Percentiles rank a stretch among this genome's conserved stretches.
Evolutionary conservation across 2,113 vertebrate genomes (phyloP).

Genomic region (Struthidea cinerea): DNA sequence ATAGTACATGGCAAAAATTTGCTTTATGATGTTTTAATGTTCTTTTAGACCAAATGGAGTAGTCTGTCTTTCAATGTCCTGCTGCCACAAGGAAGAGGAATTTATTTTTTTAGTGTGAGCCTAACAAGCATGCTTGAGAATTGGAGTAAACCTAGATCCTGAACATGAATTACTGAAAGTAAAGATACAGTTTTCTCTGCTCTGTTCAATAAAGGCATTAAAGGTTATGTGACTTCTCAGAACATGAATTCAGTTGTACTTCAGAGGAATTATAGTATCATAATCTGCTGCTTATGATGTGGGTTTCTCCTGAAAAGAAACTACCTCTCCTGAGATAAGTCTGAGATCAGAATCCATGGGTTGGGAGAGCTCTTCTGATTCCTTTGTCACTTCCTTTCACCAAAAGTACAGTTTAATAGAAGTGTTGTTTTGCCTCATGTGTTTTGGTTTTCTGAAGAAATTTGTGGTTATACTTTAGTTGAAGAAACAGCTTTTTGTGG

Average conservation of each 20-base stretch:
- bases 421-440: background rate
- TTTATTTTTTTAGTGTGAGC: background rate
- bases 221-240: background rate
- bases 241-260: background rate
- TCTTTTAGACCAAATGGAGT: background rate
- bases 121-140: background rate
- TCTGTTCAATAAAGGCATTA: background rate
- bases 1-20: background rate
- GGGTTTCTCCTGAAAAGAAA: background rate
- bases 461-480: background rate
- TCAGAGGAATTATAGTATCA: background rate
- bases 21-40: background rate
- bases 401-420: background rate
- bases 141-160: background rate
- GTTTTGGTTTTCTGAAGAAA: background rate
- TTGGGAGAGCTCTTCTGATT: background rate
- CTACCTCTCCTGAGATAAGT: background rate
- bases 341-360: background rate
- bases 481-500: background rate
- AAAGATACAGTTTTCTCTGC: background rate
- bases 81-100: background rate
- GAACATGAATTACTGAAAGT: background rate
- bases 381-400: background rate
- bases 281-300: background rate
- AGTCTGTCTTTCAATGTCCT: background rate